A percentile compares a stretch with the other conserved stretches of the same genome.
These are phyloP conservation scores for Ariolimax columbianus DNA, from an alignment of 2,888 invertebrate species.

Conservation along the genomic window DNA sequence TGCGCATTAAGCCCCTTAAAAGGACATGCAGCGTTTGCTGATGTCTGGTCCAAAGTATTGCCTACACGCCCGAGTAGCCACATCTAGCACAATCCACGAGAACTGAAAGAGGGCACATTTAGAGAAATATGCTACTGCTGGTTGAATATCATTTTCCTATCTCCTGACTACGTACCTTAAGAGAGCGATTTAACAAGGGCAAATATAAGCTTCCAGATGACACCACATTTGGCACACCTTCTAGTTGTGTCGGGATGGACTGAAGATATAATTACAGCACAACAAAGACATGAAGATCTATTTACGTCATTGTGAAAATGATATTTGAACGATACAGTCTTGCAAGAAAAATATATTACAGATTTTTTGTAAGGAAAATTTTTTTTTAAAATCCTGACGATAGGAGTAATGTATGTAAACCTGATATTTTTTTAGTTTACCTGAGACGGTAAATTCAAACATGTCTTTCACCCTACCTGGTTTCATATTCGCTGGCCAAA, in stretches of 20 bases:
- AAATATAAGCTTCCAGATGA: neutral
- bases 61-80: neutral
- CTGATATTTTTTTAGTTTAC: neutral
- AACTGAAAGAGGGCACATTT: neutral
- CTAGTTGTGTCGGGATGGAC: neutral
- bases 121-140: neutral
- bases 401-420: neutral
- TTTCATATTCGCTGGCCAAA: neutral
- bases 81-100: neutral
- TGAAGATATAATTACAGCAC: neutral
- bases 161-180: neutral
- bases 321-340: neutral
- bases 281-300: neutral
- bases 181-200: neutral
- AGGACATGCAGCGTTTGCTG: neutral
- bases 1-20: no score
- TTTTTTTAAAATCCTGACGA: neutral
- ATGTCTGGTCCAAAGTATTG: neutral
- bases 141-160: neutral
- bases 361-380: neutral
- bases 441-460: neutral
- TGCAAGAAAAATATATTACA: neutral
- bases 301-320: conserved; percentile 4
- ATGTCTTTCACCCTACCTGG: neutral
- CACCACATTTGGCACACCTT: neutral